Percentiles rank a stretch among this genome's conserved stretches.
Conservation (phyloP, 2,113 vertebrate species). For the Sporophila hypoxantha region DNA sequence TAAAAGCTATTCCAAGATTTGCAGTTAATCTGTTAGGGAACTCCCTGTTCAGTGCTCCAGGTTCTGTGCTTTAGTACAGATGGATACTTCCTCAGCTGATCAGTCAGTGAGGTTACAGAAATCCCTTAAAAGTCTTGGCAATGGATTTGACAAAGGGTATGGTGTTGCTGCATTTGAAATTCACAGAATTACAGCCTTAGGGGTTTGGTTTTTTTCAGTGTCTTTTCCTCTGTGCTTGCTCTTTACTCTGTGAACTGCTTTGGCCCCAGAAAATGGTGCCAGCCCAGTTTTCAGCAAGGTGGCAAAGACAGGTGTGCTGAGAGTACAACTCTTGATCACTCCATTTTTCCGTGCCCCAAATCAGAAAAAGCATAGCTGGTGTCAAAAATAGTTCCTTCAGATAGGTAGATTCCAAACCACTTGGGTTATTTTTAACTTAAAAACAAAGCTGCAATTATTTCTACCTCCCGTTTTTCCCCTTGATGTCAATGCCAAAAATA, state of each 20-base stretch:
- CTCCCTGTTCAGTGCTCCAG: neutral
- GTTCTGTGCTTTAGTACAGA: neutral
- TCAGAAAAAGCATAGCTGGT: neutral
- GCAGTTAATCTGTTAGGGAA: neutral
- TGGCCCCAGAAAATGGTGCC: neutral
- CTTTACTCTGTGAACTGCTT: neutral
- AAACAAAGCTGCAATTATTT: conserved; percentile 13
- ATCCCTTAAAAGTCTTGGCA: neutral
- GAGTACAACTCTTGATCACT: neutral
- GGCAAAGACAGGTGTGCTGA: neutral
- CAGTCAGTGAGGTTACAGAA: neutral
- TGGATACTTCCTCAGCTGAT: neutral
- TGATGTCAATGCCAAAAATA: neutral
- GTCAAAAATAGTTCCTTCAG: neutral
- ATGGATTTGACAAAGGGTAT: neutral
- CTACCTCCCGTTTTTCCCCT: neutral
- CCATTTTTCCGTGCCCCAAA: neutral
- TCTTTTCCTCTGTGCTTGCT: neutral
- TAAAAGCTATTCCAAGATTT: neutral
- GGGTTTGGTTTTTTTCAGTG: neutral
- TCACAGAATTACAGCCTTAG: neutral
- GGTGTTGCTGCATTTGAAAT: neutral
- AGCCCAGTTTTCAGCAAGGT: neutral
- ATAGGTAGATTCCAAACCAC: neutral
- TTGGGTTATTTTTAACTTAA: neutral